phyloP scores from a whole-genome alignment of 2,797 vertebrate genomes.

The Huso huso region DNA sequence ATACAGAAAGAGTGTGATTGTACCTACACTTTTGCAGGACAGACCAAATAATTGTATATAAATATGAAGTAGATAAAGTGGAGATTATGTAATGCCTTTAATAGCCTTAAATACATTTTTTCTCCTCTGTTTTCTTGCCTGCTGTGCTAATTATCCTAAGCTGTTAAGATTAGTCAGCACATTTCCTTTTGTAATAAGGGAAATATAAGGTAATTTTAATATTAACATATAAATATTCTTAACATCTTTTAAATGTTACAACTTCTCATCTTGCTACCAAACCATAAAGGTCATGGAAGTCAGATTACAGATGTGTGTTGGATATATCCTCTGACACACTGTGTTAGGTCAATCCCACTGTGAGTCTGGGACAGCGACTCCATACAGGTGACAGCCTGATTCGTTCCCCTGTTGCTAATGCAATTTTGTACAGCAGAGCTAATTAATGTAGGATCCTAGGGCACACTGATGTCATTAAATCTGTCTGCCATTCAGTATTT shows the following conservation, averaged over 20 bases:
- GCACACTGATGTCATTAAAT: background rate
- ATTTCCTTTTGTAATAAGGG: constrained; percentile 48
- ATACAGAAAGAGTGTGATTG: too few species aligned
- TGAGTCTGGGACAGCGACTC: background rate
- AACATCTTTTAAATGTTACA: too few species aligned
- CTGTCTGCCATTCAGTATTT: background rate
- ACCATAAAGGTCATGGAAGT: background rate
- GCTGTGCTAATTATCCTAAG: constrained; percentile 18
- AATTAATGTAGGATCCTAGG: constrained; percentile 1
- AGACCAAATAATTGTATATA: too few species aligned
- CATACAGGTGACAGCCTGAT: background rate
- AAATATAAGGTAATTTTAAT: constrained; percentile 48
- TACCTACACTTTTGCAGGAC: too few species aligned
- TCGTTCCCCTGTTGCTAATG: background rate
- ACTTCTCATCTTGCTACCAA: too few species aligned
- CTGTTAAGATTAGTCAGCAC: constrained; percentile 55
- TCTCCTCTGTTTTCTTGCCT: too few species aligned
- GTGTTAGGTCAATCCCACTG: constrained; percentile 1
- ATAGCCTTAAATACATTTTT: too few species aligned
- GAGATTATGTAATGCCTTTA: too few species aligned
- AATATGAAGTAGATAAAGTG: too few species aligned
- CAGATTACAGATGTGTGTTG: background rate
- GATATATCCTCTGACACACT: background rate
- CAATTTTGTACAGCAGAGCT: background rate
- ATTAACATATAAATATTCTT: too few species aligned